Evolutionary conservation across 2,113 vertebrate genomes (phyloP).

Genomic region (Callionymus lyra): DNA sequence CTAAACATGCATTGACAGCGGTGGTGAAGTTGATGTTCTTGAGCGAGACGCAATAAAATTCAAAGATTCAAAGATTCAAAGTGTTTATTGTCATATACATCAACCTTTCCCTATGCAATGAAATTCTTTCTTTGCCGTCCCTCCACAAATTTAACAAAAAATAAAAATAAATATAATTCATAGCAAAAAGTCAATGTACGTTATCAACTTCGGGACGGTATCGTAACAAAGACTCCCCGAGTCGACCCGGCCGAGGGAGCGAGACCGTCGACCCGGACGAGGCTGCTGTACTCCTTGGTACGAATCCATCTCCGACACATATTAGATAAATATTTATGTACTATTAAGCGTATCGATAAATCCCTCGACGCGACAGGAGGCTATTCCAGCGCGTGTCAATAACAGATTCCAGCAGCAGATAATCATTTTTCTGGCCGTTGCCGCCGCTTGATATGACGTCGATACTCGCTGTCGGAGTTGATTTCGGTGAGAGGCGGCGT

Average conservation of each 20-base stretch:
- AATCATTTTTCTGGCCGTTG: constrained; percentile 76
- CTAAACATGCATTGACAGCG: constrained; percentile 38
- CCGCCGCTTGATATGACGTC: constrained; percentile 83
- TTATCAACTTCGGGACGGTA: constrained; percentile 55
- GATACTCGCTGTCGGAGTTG: constrained; percentile 76
- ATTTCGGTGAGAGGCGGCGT: constrained; percentile 51
- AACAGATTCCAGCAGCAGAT: constrained; percentile 95
- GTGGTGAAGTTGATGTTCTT: constrained; percentile 46
- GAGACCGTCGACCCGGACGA: constrained; percentile 62
- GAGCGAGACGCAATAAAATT: constrained; percentile 55
- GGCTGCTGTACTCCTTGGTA: constrained; percentile 63
- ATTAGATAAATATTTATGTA: constrained; percentile 98
- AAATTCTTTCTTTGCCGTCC: too few species aligned
- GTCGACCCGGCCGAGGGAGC: constrained; percentile 73
- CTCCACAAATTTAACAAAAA: too few species aligned
- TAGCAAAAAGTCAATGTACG: too few species aligned
- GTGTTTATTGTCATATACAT: too few species aligned
- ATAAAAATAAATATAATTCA: too few species aligned
- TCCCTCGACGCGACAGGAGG: constrained; percentile 67
- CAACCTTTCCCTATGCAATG: too few species aligned
- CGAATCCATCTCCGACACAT: constrained; percentile 87
- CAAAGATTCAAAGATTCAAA: too few species aligned
- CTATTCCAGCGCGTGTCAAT: constrained; percentile 91
- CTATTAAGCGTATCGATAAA: constrained; percentile 93
- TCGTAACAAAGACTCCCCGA: constrained; percentile 55